phyloP scores from a whole-genome alignment of 1,140 invertebrate species.

The Drosophila mauritiana region DNA sequence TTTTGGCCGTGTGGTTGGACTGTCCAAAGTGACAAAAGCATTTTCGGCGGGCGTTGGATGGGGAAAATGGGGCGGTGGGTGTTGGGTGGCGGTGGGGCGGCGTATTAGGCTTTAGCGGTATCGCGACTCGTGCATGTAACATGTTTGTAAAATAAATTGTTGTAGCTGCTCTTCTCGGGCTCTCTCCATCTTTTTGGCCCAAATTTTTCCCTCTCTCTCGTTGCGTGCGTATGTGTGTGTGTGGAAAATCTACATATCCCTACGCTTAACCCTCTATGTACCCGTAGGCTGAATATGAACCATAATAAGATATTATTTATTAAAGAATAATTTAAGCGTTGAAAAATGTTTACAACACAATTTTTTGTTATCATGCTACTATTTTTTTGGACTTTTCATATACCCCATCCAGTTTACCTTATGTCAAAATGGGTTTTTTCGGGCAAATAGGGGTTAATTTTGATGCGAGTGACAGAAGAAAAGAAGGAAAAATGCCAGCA shows the following conservation, averaged over 20 bases:
- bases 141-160: constrained; percentile 66
- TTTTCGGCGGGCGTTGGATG: constrained; percentile 41
- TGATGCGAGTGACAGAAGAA: constrained; percentile 2
- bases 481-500: constrained; percentile 33
- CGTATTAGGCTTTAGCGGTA: constrained; percentile 23
- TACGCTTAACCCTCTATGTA: constrained; percentile 24
- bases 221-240: constrained; percentile 6
- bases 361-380: too few relatives aligned
- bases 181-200: neutral
- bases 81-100: constrained; percentile 3
- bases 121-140: constrained; percentile 40
- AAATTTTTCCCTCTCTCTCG: neutral
- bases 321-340: too few relatives aligned
- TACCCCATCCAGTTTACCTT: too few relatives aligned
- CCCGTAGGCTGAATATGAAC: neutral
- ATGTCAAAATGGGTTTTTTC: neutral
- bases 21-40: constrained; percentile 65
- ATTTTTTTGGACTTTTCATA: too few relatives aligned
- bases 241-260: constrained; percentile 30
- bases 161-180: constrained; percentile 20
- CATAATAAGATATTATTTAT: neutral
- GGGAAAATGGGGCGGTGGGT: constrained; percentile 5
- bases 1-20: constrained; percentile 6
- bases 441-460: constrained; percentile 24
- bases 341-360: too few relatives aligned